Percentiles rank a stretch among this genome's conserved stretches.
These are phyloP conservation scores for Chelonia mydas DNA, from an alignment of 2,797 vertebrate species.

Conservation along the genomic window DNA sequence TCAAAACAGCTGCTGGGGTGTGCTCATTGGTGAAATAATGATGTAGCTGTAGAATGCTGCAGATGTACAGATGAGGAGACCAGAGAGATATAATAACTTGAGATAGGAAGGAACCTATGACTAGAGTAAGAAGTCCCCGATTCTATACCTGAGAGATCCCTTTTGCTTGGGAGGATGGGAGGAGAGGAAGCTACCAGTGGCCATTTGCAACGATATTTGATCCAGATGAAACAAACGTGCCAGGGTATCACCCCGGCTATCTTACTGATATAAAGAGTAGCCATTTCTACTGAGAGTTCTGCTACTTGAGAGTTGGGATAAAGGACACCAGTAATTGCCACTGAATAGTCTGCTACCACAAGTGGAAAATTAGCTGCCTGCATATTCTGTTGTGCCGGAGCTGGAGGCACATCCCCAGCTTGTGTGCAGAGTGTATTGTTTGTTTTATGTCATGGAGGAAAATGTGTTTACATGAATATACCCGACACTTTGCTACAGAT, in stretches of 20 bases:
- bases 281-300: rapidly evolving
- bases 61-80: neutral
- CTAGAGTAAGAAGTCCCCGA: neutral
- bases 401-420: constrained; percentile 26
- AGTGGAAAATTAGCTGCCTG: neutral
- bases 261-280: neutral
- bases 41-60: neutral
- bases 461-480: constrained; percentile 45
- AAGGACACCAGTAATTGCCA: neutral
- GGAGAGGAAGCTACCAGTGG: neutral
- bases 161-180: neutral
- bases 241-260: neutral
- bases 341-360: constrained; percentile 14
- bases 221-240: neutral
- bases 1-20: neutral
- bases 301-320: constrained; percentile 22
- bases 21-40: neutral
- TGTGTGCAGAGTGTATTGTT: constrained; percentile 28
- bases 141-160: neutral
- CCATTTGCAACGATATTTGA: neutral
- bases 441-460: constrained; percentile 31
- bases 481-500: constrained; percentile 53
- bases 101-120: neutral
- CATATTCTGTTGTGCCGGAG: neutral
- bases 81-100: neutral